These are phyloP conservation scores for Tolypeutes matacus DNA, from an alignment of 2,797 vertebrate species.

Conservation along the genomic window DNA sequence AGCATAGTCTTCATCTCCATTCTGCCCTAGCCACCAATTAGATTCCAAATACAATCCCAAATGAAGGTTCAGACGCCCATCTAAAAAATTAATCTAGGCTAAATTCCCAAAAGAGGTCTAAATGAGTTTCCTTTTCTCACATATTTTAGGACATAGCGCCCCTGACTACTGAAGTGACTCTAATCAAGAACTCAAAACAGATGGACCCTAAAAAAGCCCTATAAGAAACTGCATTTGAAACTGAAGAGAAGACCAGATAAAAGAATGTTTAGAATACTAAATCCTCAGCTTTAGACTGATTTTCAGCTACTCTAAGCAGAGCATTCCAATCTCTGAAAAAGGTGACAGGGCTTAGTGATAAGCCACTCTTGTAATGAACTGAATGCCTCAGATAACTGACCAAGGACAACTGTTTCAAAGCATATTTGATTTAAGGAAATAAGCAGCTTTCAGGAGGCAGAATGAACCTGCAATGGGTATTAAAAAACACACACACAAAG, in stretches of 20 bases:
- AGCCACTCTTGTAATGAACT: constrained; percentile 16
- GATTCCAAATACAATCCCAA: neutral
- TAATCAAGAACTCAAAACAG: constrained; percentile 39
- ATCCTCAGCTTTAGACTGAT: neutral
- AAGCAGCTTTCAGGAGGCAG: constrained; percentile 33
- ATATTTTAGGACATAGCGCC: neutral
- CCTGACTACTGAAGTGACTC: neutral
- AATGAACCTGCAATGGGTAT: constrained; percentile 23
- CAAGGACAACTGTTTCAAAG: constrained; percentile 40
- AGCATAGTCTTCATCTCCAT: neutral
- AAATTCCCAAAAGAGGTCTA: neutral
- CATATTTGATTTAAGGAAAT: constrained; percentile 52
- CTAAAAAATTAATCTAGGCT: neutral
- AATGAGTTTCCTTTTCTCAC: neutral
- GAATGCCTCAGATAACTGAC: neutral
- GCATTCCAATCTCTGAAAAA: neutral
- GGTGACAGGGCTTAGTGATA: neutral
- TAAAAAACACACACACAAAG: constrained; percentile 32
- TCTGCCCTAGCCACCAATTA: neutral
- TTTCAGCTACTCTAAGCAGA: constrained; percentile 40
- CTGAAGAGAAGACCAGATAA: constrained; percentile 16
- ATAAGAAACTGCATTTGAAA: constrained; percentile 25
- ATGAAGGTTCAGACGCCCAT: neutral
- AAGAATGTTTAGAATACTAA: constrained; percentile 4
- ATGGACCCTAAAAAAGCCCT: neutral